Evolutionary conservation across 2,797 vertebrate species (phyloP).

Genomic region (Catostomus latipinnis): DNA sequence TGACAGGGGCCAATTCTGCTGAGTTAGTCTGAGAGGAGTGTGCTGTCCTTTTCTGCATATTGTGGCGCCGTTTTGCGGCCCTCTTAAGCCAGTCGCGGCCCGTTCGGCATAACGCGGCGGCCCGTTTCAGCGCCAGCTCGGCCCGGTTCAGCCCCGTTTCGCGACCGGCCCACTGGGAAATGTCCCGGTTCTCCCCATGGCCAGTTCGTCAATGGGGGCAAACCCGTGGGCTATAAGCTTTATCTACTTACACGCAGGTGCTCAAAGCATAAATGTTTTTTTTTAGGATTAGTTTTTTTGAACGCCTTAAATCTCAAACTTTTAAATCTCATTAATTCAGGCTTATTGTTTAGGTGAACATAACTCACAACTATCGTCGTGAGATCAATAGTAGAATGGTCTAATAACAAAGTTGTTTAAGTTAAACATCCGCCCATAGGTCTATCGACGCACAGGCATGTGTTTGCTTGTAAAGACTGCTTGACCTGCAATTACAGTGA

Average conservation of each 20-base stretch:
- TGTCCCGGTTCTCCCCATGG: no score
- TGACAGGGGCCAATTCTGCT: slow-evolving; percentile 49
- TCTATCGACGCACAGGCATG: slow-evolving; percentile 11
- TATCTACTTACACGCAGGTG: slow-evolving; percentile 2
- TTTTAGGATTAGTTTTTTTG: background rate
- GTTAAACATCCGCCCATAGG: slow-evolving; percentile 11
- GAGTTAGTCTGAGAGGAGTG: slow-evolving; percentile 43
- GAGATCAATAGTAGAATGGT: slow-evolving; percentile 4
- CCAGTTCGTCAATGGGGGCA: background rate
- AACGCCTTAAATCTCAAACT: background rate
- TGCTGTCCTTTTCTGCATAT: background rate
- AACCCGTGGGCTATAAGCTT: background rate
- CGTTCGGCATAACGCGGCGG: no score
- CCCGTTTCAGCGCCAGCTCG: no score
- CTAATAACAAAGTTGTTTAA: slow-evolving; percentile 36
- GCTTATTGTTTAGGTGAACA: slow-evolving; percentile 1
- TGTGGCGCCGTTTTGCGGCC: no score
- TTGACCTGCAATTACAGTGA: slow-evolving; percentile 43
- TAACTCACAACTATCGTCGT: slow-evolving; percentile 7
- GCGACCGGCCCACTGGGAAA: no score
- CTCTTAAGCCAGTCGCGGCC: no score
- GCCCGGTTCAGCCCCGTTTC: no score
- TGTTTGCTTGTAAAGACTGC: slow-evolving; percentile 30
- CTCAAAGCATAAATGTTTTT: background rate
- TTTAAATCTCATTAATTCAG: background rate